Conservation (phyloP, 2,888 invertebrate species). For the Eudemis profundana region DNA sequence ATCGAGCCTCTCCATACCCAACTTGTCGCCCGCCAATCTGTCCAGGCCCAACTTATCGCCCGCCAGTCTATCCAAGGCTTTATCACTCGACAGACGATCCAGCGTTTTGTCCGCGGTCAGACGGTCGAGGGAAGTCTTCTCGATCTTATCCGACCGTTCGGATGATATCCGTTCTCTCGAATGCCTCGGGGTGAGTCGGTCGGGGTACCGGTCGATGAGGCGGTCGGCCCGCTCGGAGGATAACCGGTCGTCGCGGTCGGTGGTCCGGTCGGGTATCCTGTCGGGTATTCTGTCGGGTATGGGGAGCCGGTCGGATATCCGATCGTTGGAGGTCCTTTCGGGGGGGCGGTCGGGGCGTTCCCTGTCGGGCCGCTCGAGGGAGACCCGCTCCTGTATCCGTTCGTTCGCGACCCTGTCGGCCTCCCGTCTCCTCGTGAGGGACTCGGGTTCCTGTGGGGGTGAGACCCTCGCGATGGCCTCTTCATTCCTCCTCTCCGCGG, state of each 20-base stretch:
- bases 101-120: conserved; percentile 50
- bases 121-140: conserved; percentile 48
- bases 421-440: conserved; percentile 55
- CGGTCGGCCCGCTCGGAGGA: conserved; percentile 52
- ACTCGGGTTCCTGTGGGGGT: conserved; percentile 65
- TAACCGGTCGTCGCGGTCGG: conserved; percentile 44
- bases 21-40: conserved; percentile 61
- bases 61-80: conserved; percentile 42
- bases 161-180: conserved; percentile 51
- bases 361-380: conserved; percentile 47
- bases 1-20: conserved; percentile 53
- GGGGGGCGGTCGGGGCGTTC: conserved; percentile 49
- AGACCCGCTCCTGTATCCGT: conserved; percentile 44
- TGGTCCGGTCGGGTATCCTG: conserved; percentile 45
- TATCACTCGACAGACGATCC: conserved; percentile 53
- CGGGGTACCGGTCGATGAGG: conserved; percentile 48
- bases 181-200: conserved; percentile 46
- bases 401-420: conserved; percentile 57
- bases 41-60: conserved; percentile 49
- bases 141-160: conserved; percentile 47
- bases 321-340: conserved; percentile 55
- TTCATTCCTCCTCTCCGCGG: conserved; percentile 67
- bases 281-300: conserved; percentile 49
- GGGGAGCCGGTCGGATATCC: conserved; percentile 51
- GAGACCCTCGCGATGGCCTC: conserved; percentile 73